Base-by-base conservation (phyloP, 2,113 vertebrate genomes). In the Promerops cafer region DNA sequence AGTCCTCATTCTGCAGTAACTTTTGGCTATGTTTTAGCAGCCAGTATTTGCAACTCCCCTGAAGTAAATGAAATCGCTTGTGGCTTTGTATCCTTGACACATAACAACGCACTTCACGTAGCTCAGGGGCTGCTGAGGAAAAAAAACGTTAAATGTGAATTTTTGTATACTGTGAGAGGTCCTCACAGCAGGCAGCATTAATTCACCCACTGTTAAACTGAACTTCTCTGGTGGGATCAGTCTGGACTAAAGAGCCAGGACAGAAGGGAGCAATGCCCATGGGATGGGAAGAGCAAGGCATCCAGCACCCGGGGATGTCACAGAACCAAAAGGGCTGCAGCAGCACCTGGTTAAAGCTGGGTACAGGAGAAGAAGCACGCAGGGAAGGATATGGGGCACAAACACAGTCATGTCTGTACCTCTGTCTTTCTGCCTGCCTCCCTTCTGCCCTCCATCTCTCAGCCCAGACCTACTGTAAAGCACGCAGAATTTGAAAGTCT, bases 341-440 rank as follows among this genome's bases (percentile, higher is more conserved):
- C 75, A 69, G 44, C 72, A 56, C n/a, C 50, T 35, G 23, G 18
- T 39, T 39, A 35, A 56, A 69, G 50, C 71, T 68, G 53, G 6
- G 30, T 27, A 7, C 16, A 1, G 1, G 3, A 74, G 27, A 65
- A 49, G 52, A 27, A 1, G 2, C 1, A 0, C 0, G 0, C 5
- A 1, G 33, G 13, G 26, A 63, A 35, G 35, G 24, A 39, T 11
- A 5, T 21, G 11, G 27, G 27, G 57, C 44, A 33, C 1, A 12
- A 10, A 20, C 27, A 3, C 13, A 26, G 5, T 50, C 8, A 2
- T 13, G 35, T n/a, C 50, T 57, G 37, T 68, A 3, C 8, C 2
- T 31, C 45, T 45, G 3, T 13, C 50, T 27, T 53, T 12, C 40
- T 76, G 15, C 30, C 24, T 69, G 7, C 59, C 20, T 80, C 27